Conservation (phyloP, 2,113 vertebrate genomes). For the Mustela nigripes region DNA sequence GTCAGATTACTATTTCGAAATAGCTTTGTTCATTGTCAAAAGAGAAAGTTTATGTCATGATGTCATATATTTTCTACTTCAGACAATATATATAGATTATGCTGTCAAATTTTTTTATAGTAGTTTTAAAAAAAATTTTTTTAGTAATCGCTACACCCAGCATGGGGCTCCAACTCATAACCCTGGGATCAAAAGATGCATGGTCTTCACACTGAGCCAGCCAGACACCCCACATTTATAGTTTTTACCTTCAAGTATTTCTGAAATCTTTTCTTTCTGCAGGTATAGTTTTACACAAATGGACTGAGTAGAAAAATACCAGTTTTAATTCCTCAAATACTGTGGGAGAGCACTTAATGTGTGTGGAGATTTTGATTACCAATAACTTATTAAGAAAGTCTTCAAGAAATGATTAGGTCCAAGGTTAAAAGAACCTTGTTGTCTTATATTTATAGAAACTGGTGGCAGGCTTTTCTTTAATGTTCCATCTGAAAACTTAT, state of each 20-base stretch:
- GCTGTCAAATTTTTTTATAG: neutral
- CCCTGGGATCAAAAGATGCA: neutral
- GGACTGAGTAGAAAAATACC: constrained; percentile 25
- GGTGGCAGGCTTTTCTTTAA: neutral
- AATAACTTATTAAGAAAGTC: constrained; percentile 43
- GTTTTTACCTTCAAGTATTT: neutral
- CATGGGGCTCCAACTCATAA: neutral
- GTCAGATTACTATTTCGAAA: constrained; percentile 33
- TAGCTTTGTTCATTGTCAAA: constrained; percentile 56
- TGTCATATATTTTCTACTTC: constrained; percentile 41
- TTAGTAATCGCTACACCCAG: neutral
- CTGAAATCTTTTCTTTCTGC: neutral
- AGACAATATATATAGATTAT: neutral
- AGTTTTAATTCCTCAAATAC: constrained; percentile 53
- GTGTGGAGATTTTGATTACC: constrained; percentile 7
- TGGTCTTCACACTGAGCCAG: neutral
- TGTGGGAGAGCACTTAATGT: neutral
- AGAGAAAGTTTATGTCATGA: constrained; percentile 3
- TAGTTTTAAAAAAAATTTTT: neutral
- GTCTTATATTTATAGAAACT: constrained; percentile 26
- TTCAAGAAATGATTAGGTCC: neutral
- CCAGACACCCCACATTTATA: neutral
- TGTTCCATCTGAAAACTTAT: constrained; percentile 2
- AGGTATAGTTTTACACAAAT: neutral
- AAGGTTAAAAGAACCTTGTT: constrained; percentile 29